phyloP scores from a whole-genome alignment of 1,140 invertebrate genomes.

The Paracyclopina nana region DNA sequence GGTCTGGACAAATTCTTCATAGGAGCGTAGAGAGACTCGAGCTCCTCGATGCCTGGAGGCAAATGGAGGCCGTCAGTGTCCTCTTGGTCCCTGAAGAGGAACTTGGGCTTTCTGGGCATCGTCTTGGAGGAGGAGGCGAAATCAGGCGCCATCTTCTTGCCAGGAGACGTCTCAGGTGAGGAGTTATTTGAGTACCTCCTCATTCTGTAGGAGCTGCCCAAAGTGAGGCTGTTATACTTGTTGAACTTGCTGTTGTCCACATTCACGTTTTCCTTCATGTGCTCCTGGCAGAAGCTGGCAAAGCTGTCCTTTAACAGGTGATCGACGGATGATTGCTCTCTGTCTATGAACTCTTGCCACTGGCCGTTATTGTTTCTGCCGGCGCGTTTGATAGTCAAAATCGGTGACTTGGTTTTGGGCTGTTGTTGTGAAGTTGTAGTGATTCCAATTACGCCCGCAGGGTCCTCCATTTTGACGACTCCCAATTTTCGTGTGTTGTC shows the following conservation, averaged over 20 bases:
- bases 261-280: background rate
- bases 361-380: constrained; percentile 1
- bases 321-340: constrained; percentile 8
- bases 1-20: constrained; percentile 14
- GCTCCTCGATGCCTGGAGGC: constrained; percentile 13
- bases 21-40: constrained; percentile 11
- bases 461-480: too few species aligned
- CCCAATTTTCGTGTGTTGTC: too few species aligned
- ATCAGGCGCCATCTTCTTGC: background rate
- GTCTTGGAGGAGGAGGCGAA: background rate
- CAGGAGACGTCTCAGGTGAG: too few species aligned
- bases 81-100: background rate
- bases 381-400: background rate
- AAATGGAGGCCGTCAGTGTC: background rate
- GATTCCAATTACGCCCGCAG: too few species aligned
- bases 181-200: background rate
- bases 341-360: constrained; percentile 11
- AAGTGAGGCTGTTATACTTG: background rate
- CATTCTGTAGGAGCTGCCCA: background rate
- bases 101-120: background rate
- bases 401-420: background rate
- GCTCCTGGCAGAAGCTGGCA: constrained; percentile 1
- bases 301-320: constrained; percentile 9
- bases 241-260: too few species aligned
- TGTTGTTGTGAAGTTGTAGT: too few species aligned